Evolutionary conservation across 2,113 vertebrate genomes (phyloP).

Genomic region (Labeo rohita): DNA sequence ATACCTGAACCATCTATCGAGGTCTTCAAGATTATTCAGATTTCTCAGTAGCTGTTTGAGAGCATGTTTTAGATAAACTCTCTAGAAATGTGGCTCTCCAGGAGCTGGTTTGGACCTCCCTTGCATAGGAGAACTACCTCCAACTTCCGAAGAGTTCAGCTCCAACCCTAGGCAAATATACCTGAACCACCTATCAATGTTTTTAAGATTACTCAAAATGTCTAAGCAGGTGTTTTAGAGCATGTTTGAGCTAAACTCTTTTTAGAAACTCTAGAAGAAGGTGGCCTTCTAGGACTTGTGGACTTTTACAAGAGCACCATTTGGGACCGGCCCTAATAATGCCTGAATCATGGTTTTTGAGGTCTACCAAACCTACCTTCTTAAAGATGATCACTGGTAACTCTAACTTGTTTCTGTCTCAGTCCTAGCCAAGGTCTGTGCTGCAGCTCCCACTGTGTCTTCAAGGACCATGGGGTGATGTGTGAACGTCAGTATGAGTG

Average conservation of each 20-base stretch:
- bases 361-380: not conserved
- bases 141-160: not conserved
- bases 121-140: not conserved
- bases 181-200: not conserved
- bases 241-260: not conserved
- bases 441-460: constrained; percentile 71
- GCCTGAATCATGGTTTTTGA: not conserved
- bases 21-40: not conserved
- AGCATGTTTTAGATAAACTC: too few species aligned
- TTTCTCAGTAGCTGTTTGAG: too few species aligned
- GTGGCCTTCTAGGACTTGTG: not conserved
- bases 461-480: constrained; percentile 59
- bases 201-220: not conserved
- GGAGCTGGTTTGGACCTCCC: not conserved
- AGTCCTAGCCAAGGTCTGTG: constrained; percentile 83
- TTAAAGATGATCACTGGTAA: not conserved
- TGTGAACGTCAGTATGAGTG: constrained; percentile 79
- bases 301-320: not conserved
- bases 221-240: not conserved
- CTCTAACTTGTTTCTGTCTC: not conserved
- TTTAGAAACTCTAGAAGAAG: not conserved
- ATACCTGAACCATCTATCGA: not conserved
- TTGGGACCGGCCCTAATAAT: not conserved
- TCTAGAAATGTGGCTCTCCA: not conserved
- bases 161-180: not conserved